Evolutionary conservation across 2,797 vertebrate genomes (phyloP).

Genomic region (Hephaestus fuliginosus): DNA sequence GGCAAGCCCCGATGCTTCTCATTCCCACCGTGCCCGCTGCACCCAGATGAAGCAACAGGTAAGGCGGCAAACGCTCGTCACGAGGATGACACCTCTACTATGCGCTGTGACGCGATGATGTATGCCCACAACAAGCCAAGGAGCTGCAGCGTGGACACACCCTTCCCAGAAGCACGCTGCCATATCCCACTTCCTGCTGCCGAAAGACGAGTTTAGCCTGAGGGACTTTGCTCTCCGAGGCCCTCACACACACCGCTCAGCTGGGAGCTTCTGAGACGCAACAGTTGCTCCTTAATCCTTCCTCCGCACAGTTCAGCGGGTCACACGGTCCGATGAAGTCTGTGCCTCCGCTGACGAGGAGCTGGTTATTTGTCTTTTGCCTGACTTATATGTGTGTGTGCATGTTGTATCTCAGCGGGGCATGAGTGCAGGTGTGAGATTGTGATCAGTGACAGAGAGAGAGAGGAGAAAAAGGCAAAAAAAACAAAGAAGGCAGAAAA

Average conservation of each 20-base stretch:
- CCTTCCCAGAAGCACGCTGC: conserved; percentile 62
- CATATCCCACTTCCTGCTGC: conserved; percentile 70
- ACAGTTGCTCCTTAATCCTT: conserved; percentile 66
- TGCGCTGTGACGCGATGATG: conserved; percentile 30
- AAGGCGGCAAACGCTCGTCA: conserved; percentile 29
- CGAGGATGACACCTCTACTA: conserved; percentile 44
- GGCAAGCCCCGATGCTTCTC: conserved; percentile 25
- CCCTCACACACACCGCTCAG: conserved; percentile 61
- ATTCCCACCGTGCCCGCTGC: conserved; percentile 16
- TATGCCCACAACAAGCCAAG: conserved; percentile 43
- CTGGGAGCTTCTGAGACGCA: conserved; percentile 64
- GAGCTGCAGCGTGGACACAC: conserved; percentile 61
- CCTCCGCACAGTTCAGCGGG: conserved; percentile 61
- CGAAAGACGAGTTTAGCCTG: conserved; percentile 67
- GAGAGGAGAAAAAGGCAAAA: neutral
- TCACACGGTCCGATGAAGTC: conserved; percentile 43
- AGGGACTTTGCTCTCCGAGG: conserved; percentile 64
- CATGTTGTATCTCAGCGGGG: neutral
- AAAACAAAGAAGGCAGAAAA: conserved; percentile 11
- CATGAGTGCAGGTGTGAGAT: conserved; percentile 31
- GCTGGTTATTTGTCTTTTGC: conserved; percentile 8
- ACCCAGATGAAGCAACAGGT: conserved; percentile 63
- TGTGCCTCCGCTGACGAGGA: neutral
- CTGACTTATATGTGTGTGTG: neutral
- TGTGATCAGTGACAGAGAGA: neutral